A percentile compares a stretch with the other conserved stretches of the same genome.
Evolutionary conservation across 2,888 invertebrate species (phyloP).

Genomic region (Priapulus caudatus): DNA sequence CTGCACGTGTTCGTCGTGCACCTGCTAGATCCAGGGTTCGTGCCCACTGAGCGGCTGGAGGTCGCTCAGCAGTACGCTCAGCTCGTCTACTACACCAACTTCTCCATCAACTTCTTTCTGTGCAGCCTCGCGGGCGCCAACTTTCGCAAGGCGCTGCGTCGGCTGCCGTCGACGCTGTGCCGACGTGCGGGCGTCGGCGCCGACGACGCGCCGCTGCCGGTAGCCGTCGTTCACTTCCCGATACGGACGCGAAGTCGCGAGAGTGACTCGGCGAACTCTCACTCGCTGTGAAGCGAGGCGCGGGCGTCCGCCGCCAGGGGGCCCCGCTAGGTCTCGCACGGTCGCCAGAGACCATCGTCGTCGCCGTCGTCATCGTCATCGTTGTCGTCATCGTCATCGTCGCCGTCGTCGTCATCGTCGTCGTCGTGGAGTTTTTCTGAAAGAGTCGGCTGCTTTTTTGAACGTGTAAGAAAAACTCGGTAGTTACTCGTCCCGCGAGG

Average conservation of each 20-base stretch:
- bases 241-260: neutral
- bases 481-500: too few species aligned
- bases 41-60: constrained; percentile 21
- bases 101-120: constrained; percentile 21
- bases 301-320: too few species aligned
- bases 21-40: constrained; percentile 20
- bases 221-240: neutral
- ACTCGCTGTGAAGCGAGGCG: too few species aligned
- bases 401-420: too few species aligned
- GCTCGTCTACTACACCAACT: constrained; percentile 27
- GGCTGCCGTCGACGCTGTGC: constrained; percentile 25
- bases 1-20: constrained; percentile 25
- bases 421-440: too few species aligned
- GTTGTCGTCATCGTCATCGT: too few species aligned
- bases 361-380: too few species aligned
- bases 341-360: too few species aligned
- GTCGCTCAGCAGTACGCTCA: constrained; percentile 27
- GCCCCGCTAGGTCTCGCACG: too few species aligned
- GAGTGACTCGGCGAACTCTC: too few species aligned
- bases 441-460: too few species aligned
- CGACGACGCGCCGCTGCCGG: neutral
- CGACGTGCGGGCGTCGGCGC: constrained; percentile 25
- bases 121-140: constrained; percentile 27
- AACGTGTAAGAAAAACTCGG: too few species aligned
- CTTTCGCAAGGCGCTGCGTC: constrained; percentile 26